phyloP scores from a whole-genome alignment of 2,888 invertebrate species.

The Drosophila bunnanda region DNA sequence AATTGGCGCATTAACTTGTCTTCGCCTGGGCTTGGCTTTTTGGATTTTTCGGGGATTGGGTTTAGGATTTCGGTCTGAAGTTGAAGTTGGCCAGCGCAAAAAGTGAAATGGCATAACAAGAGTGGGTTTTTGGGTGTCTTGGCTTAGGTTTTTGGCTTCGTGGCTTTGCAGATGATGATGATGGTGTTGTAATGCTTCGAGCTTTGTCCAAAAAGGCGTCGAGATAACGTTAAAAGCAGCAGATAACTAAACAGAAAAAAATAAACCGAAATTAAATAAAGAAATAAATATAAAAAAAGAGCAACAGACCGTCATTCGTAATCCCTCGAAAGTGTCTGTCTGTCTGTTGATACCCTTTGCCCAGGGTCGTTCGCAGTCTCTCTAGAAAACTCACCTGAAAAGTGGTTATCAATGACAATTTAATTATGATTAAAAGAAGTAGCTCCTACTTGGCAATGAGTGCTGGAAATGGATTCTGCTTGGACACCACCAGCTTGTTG shows the following conservation, averaged over 20 bases:
- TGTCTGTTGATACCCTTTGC: neutral
- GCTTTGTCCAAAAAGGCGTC: conserved; percentile 46
- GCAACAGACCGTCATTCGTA: conserved; percentile 26
- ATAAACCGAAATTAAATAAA: conserved; percentile 13
- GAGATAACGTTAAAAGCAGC: conserved; percentile 27
- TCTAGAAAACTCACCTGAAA: neutral
- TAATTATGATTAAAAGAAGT: neutral
- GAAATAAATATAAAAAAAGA: conserved; percentile 1
- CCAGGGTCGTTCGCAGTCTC: conserved; percentile 15
- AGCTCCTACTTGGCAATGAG: neutral
- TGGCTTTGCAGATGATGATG: conserved; percentile 12
- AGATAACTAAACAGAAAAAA: conserved; percentile 19
- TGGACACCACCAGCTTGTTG: neutral
- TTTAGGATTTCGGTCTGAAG: neutral
- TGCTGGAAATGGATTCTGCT: neutral
- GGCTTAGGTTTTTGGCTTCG: neutral
- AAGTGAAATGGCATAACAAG: conserved; percentile 77
- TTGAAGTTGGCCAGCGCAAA: conserved; percentile 26
- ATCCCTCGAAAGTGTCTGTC: conserved; percentile 46
- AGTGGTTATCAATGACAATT: neutral
- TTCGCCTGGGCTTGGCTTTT: conserved; percentile 34
- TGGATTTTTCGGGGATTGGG: conserved; percentile 19
- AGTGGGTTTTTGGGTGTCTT: conserved; percentile 41
- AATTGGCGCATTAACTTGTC: conserved; percentile 73
- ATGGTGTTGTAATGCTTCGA: conserved; percentile 59